phyloP scores from a whole-genome alignment of 2,888 invertebrate species.

The Pammene fasciana region DNA sequence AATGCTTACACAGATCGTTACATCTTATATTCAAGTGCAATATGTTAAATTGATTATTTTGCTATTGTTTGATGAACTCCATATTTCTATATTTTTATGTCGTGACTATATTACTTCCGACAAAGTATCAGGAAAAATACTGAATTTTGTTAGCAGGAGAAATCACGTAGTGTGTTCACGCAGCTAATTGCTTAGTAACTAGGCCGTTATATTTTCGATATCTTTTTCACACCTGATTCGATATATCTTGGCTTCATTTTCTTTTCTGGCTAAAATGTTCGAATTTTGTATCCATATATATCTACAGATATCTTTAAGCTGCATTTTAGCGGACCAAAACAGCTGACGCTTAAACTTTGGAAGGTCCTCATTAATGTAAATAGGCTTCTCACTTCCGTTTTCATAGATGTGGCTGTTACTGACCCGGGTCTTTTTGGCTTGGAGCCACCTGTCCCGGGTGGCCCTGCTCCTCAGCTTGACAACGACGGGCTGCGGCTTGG shows the following conservation, averaged over 20 bases:
- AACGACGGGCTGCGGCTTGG: neutral
- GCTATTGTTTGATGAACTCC: too few relatives aligned
- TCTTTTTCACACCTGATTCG: neutral
- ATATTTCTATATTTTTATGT: too few relatives aligned
- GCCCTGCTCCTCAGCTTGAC: neutral
- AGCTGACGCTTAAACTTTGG: constrained; percentile 1
- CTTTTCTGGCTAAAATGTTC: neutral
- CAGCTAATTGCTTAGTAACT: too few relatives aligned
- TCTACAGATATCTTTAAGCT: neutral
- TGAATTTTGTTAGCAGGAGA: too few relatives aligned
- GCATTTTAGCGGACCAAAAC: too few relatives aligned
- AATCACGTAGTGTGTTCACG: too few relatives aligned
- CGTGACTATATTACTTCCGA: too few relatives aligned
- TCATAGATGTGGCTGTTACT: neutral
- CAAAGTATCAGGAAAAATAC: too few relatives aligned
- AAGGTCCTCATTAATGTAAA: constrained; percentile 2
- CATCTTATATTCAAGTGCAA: too few relatives aligned
- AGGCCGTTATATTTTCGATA: too few relatives aligned
- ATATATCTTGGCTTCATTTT: neutral
- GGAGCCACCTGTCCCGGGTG: neutral
- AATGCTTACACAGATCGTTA: too few relatives aligned
- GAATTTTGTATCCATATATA: constrained; percentile 7
- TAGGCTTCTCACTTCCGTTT: neutral
- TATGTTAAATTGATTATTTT: too few relatives aligned
- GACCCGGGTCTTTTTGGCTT: neutral